Conservation (phyloP, 2,113 vertebrate genomes). For the Rhabdomys dilectus region DNA sequence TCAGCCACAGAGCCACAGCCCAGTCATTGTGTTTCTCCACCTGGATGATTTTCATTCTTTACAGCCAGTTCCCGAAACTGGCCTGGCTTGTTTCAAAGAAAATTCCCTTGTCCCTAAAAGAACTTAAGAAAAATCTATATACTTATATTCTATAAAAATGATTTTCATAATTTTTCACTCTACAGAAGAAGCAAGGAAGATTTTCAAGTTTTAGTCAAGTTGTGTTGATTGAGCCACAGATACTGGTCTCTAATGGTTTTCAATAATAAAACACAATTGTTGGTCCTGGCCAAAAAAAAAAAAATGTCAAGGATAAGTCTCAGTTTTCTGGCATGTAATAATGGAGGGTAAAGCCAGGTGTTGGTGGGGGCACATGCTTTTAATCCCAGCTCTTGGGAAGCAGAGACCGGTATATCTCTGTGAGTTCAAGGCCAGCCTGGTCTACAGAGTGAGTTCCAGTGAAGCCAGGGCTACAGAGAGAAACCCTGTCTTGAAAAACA, state of each 20-base stretch:
- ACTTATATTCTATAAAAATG: too few relatives aligned
- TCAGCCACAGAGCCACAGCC: too few relatives aligned
- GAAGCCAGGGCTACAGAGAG: neutral
- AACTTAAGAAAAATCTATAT: too few relatives aligned
- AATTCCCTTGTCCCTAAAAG: too few relatives aligned
- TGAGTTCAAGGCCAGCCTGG: neutral
- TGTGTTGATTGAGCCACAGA: too few relatives aligned
- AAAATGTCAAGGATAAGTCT: neutral
- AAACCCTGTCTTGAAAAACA: neutral
- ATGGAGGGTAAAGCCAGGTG: neutral
- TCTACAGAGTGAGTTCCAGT: neutral
- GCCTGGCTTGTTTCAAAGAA: too few relatives aligned
- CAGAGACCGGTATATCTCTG: neutral
- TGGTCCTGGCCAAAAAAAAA: too few relatives aligned
- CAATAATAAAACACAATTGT: neutral
- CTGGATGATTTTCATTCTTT: too few relatives aligned
- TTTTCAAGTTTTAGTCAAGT: slow-evolving; percentile 42
- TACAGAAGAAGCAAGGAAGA: neutral
- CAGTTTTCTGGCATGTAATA: neutral
- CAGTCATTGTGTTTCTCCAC: too few relatives aligned
- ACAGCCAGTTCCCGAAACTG: too few relatives aligned
- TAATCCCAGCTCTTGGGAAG: neutral
- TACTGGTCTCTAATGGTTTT: neutral
- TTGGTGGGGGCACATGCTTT: neutral
- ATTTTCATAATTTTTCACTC: too few relatives aligned